Evolutionary conservation across 2,888 invertebrate genomes (phyloP).

Genomic region (Diadegma fenestrale): DNA sequence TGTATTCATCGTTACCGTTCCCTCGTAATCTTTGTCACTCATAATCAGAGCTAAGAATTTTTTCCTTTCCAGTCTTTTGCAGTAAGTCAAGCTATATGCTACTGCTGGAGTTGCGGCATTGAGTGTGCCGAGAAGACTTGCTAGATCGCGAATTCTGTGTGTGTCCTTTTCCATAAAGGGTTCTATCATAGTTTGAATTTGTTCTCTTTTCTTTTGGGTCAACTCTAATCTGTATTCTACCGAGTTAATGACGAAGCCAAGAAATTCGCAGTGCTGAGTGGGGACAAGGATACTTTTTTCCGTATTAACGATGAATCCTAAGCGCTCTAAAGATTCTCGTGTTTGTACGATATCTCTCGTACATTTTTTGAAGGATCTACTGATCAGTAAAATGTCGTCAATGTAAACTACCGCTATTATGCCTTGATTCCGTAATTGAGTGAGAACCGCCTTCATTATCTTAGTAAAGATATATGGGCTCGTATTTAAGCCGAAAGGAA

Average conservation of each 20-base stretch:
- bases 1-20: conserved; percentile 14
- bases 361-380: not conserved
- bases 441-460: conserved; percentile 23
- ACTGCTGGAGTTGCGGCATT: conserved; percentile 36
- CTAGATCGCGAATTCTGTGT: conserved; percentile 25
- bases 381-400: not conserved
- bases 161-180: conserved; percentile 2
- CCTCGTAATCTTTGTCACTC: conserved; percentile 23
- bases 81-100: conserved; percentile 25
- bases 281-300: not conserved
- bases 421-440: not conserved
- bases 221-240: not conserved
- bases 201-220: conserved; percentile 24
- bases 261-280: not conserved
- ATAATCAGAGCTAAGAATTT: conserved; percentile 27
- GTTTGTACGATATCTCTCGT: not conserved
- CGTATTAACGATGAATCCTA: not conserved
- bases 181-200: conserved; percentile 9
- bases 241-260: not conserved
- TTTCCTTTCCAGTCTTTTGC: conserved; percentile 35
- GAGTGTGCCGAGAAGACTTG: conserved; percentile 22
- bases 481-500: conserved; percentile 31
- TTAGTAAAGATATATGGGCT: conserved; percentile 37
- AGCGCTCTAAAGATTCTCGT: not conserved
- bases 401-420: not conserved